Conservation (phyloP, 2,113 vertebrate genomes). For the Sphaerodactylus townsendi region DNA sequence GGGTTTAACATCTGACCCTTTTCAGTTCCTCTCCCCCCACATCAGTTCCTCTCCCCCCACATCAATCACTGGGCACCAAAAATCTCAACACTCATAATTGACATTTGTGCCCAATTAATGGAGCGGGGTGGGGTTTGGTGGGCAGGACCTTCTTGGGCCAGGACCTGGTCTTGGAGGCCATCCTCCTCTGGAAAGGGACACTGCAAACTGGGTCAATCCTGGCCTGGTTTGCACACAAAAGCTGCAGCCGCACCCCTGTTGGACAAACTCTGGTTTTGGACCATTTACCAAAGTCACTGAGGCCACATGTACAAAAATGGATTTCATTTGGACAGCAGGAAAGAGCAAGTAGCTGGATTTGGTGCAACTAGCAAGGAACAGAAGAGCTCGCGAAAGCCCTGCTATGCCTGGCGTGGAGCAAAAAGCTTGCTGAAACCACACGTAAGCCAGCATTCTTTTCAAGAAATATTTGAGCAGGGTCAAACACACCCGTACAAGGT, state of each 20-base stretch:
- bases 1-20: not conserved
- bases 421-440: not conserved
- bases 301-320: too few relatives aligned
- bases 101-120: not conserved
- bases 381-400: not conserved
- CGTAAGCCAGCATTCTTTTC: too few relatives aligned
- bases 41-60: not conserved
- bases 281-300: not conserved
- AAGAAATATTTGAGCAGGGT: too few relatives aligned
- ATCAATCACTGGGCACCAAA: not conserved
- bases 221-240: not conserved
- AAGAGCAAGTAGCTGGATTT: rapidly evolving
- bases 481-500: too few relatives aligned
- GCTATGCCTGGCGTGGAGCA: not conserved
- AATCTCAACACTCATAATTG: not conserved
- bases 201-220: too few relatives aligned
- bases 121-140: not conserved
- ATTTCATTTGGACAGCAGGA: not conserved
- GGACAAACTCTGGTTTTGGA: too few relatives aligned
- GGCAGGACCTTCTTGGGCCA: rapidly evolving
- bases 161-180: not conserved
- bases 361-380: not conserved
- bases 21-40: not conserved
- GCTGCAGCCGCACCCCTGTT: not conserved
- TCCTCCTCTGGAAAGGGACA: not conserved